These are phyloP conservation scores for Herpetotheres cachinnans DNA, from an alignment of 2,113 vertebrate genomes.

Conservation along the genomic window DNA sequence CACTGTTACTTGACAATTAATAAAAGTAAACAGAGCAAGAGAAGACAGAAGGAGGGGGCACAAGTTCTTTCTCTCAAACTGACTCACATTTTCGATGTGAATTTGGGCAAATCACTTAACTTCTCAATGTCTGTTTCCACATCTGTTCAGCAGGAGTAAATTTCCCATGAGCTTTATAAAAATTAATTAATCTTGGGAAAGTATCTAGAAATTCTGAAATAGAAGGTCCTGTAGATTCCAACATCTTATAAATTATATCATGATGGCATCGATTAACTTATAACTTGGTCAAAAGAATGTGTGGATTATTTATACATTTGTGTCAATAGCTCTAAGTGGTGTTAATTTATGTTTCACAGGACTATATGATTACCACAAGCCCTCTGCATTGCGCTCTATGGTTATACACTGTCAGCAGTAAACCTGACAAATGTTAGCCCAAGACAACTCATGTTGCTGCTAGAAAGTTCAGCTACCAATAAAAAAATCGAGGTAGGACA, in stretches of 20 bases:
- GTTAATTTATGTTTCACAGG: neutral
- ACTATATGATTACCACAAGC: neutral
- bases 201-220: neutral
- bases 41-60: neutral
- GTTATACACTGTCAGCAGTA: neutral
- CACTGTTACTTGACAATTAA: neutral
- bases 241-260: neutral
- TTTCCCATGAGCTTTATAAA: slow-evolving; percentile 6
- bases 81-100: neutral
- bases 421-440: neutral
- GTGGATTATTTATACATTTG: neutral
- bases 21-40: neutral
- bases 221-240: neutral
- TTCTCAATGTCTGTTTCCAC: neutral
- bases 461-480: neutral
- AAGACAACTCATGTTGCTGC: neutral
- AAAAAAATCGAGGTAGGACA: neutral
- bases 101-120: neutral
- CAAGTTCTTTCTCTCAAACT: neutral
- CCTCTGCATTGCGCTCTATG: neutral
- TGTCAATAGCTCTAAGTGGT: neutral
- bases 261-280: neutral
- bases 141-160: neutral
- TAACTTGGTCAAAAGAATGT: neutral
- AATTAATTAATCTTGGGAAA: slow-evolving; percentile 5